These are phyloP conservation scores for Sturmia bella DNA, from an alignment of 2,888 invertebrate genomes.

Conservation along the genomic window DNA sequence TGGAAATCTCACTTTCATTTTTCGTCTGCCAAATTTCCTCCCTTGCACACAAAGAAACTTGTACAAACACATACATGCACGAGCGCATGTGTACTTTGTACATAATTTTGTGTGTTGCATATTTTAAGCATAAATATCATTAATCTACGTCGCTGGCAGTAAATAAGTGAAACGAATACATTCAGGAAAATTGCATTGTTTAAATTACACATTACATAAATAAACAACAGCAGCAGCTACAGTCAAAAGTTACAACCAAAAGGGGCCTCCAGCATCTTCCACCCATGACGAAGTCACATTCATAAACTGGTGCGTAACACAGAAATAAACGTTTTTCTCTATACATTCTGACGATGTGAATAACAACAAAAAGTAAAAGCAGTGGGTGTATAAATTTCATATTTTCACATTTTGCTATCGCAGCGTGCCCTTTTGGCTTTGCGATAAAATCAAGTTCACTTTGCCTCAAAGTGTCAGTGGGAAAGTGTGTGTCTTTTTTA, in stretches of 20 bases:
- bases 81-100: background rate
- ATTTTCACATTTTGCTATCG: background rate
- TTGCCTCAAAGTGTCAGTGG: background rate
- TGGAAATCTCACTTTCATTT: no score
- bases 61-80: background rate
- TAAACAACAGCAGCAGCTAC: background rate
- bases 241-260: background rate
- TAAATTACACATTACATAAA: conserved; percentile 2
- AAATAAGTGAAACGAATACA: conserved; percentile 3
- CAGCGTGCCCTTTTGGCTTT: background rate
- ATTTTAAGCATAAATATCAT: conserved; percentile 8
- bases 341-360: background rate
- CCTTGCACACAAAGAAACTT: no score
- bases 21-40: no score
- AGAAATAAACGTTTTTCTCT: background rate
- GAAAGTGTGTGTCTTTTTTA: background rate
- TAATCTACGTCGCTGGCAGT: background rate
- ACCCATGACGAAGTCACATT: background rate
- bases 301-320: background rate
- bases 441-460: background rate
- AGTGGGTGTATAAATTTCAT: background rate
- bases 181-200: conserved; percentile 19
- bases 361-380: background rate
- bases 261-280: conserved; percentile 2
- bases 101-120: conserved; percentile 4